A percentile compares a stretch with the other conserved stretches of the same genome.
phyloP scores from a whole-genome alignment of 2,113 vertebrate species.

The Ceyx margarethae region DNA sequence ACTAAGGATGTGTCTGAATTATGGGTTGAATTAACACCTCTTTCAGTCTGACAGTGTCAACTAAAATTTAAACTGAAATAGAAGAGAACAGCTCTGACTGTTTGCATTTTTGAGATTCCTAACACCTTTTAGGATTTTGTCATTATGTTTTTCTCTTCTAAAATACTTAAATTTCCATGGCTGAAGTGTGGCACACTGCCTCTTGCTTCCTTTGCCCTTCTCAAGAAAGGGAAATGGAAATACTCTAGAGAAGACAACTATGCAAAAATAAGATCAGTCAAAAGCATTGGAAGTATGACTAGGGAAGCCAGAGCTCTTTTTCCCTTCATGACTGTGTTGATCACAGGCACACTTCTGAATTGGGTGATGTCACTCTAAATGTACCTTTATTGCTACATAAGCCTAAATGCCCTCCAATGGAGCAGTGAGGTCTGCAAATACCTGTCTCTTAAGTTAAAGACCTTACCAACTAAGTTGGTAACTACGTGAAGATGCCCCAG shows the following conservation, averaged over 20 bases:
- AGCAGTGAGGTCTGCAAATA: not conserved
- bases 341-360: not conserved
- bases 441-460: not conserved
- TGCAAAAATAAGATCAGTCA: not conserved
- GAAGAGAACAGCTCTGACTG: not conserved
- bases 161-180: not conserved
- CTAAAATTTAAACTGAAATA: not conserved
- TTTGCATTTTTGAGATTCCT: not conserved
- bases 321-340: not conserved
- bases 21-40: not conserved
- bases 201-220: not conserved
- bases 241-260: not conserved
- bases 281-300: not conserved
- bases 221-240: not conserved
- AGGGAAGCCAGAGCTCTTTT: not conserved
- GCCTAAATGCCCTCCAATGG: rapidly evolving
- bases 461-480: not conserved
- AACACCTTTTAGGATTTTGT: not conserved
- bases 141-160: not conserved
- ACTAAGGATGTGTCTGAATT: not conserved
- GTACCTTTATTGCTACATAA: not conserved
- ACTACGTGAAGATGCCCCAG: not conserved
- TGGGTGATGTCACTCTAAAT: not conserved
- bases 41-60: not conserved
- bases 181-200: not conserved